Conservation (phyloP, 2,113 vertebrate species). For the Xenopus borealis region DNA sequence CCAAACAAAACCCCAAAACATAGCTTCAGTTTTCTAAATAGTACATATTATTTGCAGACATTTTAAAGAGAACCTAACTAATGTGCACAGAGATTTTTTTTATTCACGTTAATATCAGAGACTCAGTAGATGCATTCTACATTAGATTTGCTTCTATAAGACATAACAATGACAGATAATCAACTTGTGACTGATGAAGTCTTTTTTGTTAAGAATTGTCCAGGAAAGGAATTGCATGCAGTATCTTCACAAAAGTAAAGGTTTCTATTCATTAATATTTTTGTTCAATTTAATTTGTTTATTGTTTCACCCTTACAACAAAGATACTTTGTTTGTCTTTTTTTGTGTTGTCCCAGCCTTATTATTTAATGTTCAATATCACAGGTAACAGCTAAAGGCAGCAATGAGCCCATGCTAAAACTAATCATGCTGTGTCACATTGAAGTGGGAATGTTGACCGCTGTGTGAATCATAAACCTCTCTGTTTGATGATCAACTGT, state of each 20-base stretch:
- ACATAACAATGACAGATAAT: constrained; percentile 43
- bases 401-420: constrained; percentile 60
- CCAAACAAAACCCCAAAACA: too few relatives aligned
- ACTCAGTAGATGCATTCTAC: background rate
- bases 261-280: constrained; percentile 41
- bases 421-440: constrained; percentile 62
- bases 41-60: too few relatives aligned
- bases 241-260: background rate
- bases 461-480: constrained; percentile 94
- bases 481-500: constrained; percentile 95
- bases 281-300: background rate
- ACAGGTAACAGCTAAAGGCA: constrained; percentile 86
- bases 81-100: too few relatives aligned
- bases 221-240: background rate
- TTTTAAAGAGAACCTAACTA: too few relatives aligned
- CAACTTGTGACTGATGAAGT: constrained; percentile 51
- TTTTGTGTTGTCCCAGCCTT: too few relatives aligned
- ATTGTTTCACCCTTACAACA: background rate
- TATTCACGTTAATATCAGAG: background rate
- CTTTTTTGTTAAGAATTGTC: background rate
- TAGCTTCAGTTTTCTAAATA: too few relatives aligned
- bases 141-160: constrained; percentile 12
- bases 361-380: constrained; percentile 51
- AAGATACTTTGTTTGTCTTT: too few relatives aligned
- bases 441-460: constrained; percentile 77